Evolutionary conservation across 2,113 vertebrate species (phyloP).

Genomic region (Phylloscopus whistleri): DNA sequence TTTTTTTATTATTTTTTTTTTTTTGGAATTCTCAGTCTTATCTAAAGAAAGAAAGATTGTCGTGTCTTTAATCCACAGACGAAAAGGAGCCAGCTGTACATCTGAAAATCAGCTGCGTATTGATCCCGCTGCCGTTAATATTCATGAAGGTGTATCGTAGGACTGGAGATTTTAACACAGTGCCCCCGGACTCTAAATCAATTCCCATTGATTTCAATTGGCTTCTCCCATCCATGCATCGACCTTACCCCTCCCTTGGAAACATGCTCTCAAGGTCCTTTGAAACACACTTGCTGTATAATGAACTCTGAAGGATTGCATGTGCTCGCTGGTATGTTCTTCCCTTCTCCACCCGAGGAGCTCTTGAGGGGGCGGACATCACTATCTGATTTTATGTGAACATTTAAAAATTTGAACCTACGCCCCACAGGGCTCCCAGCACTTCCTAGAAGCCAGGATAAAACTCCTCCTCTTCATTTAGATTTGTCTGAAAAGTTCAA

Average conservation of each 20-base stretch:
- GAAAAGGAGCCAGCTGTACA: slow-evolving; percentile 74
- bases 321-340: slow-evolving; percentile 16
- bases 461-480: neutral
- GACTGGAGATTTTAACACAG: slow-evolving; percentile 79
- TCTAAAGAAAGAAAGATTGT: slow-evolving; percentile 6
- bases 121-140: slow-evolving; percentile 77
- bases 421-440: neutral
- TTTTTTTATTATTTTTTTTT: slow-evolving; percentile 12
- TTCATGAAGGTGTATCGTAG: slow-evolving; percentile 78
- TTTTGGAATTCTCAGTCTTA: slow-evolving; percentile 33
- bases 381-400: slow-evolving; percentile 15
- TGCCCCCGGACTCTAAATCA: slow-evolving; percentile 77
- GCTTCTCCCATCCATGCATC: slow-evolving; percentile 69
- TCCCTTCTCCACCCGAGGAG: slow-evolving; percentile 7
- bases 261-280: slow-evolving; percentile 72
- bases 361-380: neutral
- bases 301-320: slow-evolving; percentile 62
- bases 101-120: slow-evolving; percentile 80
- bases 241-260: slow-evolving; percentile 64
- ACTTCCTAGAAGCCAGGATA: slow-evolving; percentile 3
- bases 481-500: slow-evolving; percentile 23
- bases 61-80: slow-evolving; percentile 69
- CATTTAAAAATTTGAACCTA: slow-evolving; percentile 23
- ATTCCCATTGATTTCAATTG: slow-evolving; percentile 80
- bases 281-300: slow-evolving; percentile 48